These are phyloP conservation scores for Delia radicum DNA, from an alignment of 1,140 invertebrate species.

Conservation along the genomic window DNA sequence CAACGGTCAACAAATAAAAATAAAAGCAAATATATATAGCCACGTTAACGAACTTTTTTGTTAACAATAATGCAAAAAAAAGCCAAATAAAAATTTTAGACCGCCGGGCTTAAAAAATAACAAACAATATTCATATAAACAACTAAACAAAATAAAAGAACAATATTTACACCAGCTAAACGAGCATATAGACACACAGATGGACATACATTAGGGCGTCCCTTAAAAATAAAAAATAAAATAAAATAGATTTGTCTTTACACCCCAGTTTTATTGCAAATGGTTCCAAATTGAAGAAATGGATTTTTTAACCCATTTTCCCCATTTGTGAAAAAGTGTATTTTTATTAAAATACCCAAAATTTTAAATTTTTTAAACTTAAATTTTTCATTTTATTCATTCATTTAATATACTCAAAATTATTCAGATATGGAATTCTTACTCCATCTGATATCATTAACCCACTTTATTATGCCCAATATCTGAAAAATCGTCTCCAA, in stretches of 20 bases:
- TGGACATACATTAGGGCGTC: neutral
- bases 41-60: neutral
- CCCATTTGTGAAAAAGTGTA: neutral
- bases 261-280: too few species aligned
- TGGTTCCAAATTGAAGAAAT: too few species aligned
- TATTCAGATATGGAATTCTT: too few species aligned
- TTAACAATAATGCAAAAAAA: neutral
- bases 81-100: neutral
- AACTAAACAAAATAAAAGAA: neutral
- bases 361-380: too few species aligned
- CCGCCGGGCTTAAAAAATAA: neutral
- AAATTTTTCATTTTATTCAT: too few species aligned
- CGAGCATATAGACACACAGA: neutral
- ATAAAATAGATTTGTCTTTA: too few species aligned
- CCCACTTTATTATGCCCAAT: too few species aligned
- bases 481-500: too few species aligned
- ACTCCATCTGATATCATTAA: too few species aligned
- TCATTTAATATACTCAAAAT: too few species aligned
- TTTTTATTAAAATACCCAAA: too few species aligned
- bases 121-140: neutral
- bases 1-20: neutral
- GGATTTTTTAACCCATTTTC: neutral
- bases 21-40: neutral
- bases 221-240: too few species aligned
- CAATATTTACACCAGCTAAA: neutral